These are phyloP conservation scores for Catharus fuscescens DNA, from an alignment of 2,113 vertebrate genomes.

Conservation along the genomic window DNA sequence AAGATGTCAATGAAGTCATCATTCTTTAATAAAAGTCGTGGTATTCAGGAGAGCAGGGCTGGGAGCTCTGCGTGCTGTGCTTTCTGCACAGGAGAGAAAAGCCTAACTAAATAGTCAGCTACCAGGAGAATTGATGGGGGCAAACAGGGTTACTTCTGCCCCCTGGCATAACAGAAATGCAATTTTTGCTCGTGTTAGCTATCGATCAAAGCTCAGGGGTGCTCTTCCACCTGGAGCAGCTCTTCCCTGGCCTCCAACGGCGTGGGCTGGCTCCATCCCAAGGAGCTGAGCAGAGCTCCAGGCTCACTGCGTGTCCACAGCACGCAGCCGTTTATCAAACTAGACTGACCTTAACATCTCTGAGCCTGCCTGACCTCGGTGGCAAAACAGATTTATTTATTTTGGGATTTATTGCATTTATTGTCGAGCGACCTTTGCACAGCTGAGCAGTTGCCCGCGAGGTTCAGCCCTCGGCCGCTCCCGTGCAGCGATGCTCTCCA, in stretches of 20 bases:
- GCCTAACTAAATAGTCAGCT: neutral
- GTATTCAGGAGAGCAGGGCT: neutral
- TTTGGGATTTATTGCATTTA: neutral
- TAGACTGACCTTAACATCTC: constrained; percentile 29
- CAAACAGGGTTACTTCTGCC: neutral
- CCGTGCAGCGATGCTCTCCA: fast-evolving
- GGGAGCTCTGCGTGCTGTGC: neutral
- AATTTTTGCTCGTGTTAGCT: neutral
- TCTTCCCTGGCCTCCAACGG: fast-evolving
- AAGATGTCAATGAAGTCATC: neutral
- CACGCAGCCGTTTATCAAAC: neutral
- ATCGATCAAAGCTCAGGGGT: neutral
- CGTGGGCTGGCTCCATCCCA: neutral
- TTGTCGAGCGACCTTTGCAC: constrained; percentile 16
- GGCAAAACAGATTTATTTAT: neutral
- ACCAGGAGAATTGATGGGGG: neutral
- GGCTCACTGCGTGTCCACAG: neutral
- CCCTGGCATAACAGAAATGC: neutral
- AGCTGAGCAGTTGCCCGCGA: neutral
- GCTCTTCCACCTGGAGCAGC: neutral
- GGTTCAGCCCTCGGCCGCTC: fast-evolving
- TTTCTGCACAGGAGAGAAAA: neutral
- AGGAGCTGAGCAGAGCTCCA: neutral
- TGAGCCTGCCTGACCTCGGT: neutral
- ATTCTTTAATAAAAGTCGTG: constrained; percentile 23